Conservation (phyloP, 2,113 vertebrate species). For the Chaetura pelagica region DNA sequence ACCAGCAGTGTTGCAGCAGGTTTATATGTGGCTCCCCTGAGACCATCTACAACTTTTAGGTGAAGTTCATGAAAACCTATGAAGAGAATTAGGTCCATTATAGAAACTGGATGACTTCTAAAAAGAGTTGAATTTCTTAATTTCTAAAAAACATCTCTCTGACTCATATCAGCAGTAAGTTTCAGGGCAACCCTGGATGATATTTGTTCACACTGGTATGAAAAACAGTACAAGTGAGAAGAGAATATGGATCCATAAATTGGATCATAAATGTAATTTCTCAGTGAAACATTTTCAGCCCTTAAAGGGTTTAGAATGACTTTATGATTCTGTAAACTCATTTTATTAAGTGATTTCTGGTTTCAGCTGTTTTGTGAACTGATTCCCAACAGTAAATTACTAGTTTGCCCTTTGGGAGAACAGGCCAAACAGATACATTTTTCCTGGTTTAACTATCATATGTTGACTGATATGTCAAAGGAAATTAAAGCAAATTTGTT, state of each 20-base stretch:
- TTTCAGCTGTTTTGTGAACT: slow-evolving; percentile 29
- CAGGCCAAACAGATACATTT: slow-evolving; percentile 44
- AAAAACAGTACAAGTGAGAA: neutral
- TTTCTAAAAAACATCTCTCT: neutral
- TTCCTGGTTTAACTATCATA: slow-evolving; percentile 53
- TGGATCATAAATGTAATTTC: slow-evolving; percentile 19
- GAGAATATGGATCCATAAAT: neutral
- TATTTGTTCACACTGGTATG: neutral
- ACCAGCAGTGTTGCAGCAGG: neutral
- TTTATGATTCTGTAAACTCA: slow-evolving; percentile 4
- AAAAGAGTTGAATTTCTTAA: neutral
- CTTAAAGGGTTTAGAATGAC: slow-evolving; percentile 31
- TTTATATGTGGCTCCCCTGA: neutral
- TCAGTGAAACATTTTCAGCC: slow-evolving; percentile 8
- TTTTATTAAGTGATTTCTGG: slow-evolving; percentile 51
- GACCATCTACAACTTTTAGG: neutral
- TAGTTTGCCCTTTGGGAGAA: slow-evolving; percentile 29
- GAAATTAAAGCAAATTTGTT: slow-evolving; percentile 67
- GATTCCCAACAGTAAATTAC: slow-evolving; percentile 36
- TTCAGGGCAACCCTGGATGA: neutral
- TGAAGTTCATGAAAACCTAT: neutral
- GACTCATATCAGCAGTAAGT: neutral
- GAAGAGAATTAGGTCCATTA: no score
- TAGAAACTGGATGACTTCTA: no score
- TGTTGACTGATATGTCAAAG: slow-evolving; percentile 65